A percentile compares a stretch with the other conserved stretches of the same genome.
phyloP scores from a whole-genome alignment of 2,888 invertebrate genomes.

The Meteorus colon region DNA sequence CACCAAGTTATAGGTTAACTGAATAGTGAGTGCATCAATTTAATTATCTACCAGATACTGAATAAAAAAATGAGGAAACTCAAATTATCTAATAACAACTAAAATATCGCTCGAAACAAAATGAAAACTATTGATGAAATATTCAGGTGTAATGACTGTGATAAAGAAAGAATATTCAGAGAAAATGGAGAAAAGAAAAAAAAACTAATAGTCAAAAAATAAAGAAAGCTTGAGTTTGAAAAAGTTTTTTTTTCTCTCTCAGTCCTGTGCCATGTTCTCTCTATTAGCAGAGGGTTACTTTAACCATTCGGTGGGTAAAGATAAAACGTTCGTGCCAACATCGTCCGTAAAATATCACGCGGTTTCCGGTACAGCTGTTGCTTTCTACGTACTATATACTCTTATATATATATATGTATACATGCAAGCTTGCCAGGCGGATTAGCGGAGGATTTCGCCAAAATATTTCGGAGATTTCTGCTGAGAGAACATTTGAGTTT shows the following conservation, averaged over 20 bases:
- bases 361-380: slow-evolving; percentile 42
- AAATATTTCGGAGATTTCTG: slow-evolving; percentile 53
- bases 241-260: not conserved
- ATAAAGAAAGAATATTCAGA: not conserved
- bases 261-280: not conserved
- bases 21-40: too few relatives aligned
- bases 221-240: not conserved
- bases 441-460: slow-evolving; percentile 57
- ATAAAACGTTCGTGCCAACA: slow-evolving; percentile 20
- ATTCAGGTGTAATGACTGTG: not conserved
- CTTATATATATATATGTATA: not conserved
- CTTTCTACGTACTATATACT: slow-evolving; percentile 23
- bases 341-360: slow-evolving; percentile 40
- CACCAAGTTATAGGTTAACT: too few relatives aligned
- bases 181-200: not conserved
- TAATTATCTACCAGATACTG: too few relatives aligned
- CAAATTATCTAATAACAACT: too few relatives aligned
- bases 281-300: slow-evolving; percentile 40
- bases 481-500: slow-evolving; percentile 31
- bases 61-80: too few relatives aligned
- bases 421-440: slow-evolving; percentile 41
- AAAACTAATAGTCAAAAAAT: not conserved
- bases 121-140: not conserved
- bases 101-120: too few relatives aligned
- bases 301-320: slow-evolving; percentile 11